These are phyloP conservation scores for Siniperca chuatsi DNA, from an alignment of 2,113 vertebrate species.

Conservation along the genomic window DNA sequence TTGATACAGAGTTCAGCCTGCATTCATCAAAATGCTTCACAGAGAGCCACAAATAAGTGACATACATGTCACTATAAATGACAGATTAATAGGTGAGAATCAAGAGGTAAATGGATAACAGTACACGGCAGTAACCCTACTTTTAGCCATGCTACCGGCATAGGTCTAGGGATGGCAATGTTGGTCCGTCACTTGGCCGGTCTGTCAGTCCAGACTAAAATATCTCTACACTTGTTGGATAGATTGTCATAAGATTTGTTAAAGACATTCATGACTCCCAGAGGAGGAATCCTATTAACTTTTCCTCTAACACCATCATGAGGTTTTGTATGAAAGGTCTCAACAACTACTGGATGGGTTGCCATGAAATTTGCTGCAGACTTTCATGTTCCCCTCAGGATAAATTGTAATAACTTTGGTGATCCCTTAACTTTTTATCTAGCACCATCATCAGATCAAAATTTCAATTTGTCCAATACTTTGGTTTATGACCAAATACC, in stretches of 20 bases:
- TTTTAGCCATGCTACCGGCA: not conserved
- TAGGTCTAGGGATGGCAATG: not conserved
- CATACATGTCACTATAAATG: conserved; percentile 5
- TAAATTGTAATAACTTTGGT: too few species aligned
- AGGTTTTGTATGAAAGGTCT: not conserved
- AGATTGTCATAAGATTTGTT: not conserved
- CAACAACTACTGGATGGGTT: not conserved
- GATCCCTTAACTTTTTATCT: too few species aligned
- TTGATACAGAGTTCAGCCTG: conserved; percentile 42
- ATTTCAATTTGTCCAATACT: too few species aligned
- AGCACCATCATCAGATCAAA: too few species aligned
- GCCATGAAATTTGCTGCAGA: not conserved
- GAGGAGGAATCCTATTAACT: not conserved
- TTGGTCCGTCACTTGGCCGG: not conserved
- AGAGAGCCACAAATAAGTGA: not conserved
- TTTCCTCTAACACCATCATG: not conserved
- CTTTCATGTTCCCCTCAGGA: not conserved
- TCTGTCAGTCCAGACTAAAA: not conserved
- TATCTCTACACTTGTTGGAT: not conserved
- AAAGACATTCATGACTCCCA: not conserved
- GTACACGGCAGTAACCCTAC: not conserved
- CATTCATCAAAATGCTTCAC: conserved; percentile 20
- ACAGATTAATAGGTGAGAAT: conserved; percentile 15
- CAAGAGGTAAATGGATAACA: not conserved
- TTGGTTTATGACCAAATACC: too few species aligned